Percentiles rank a stretch among this genome's conserved stretches.
These are phyloP conservation scores for Cyrtonyx montezumae DNA, from an alignment of 2,113 vertebrate species.

Conservation along the genomic window DNA sequence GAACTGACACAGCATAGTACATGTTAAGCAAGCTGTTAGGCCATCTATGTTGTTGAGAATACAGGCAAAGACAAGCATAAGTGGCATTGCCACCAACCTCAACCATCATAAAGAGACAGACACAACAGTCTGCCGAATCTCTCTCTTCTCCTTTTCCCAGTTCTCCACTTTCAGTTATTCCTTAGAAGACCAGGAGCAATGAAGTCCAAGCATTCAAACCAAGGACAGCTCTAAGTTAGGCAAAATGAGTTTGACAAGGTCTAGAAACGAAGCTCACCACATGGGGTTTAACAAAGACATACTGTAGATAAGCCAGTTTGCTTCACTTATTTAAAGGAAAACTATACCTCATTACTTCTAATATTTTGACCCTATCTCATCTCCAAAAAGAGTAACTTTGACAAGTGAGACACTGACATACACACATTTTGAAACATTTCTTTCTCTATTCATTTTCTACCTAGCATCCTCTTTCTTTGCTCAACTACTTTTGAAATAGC, in stretches of 20 bases:
- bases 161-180: not conserved
- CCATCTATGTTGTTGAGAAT: not conserved
- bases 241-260: not conserved
- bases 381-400: not conserved
- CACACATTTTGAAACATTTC: not conserved
- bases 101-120: not conserved
- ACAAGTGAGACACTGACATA: not conserved
- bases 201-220: not conserved
- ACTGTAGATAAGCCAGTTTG: not conserved
- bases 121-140: not conserved
- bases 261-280: not conserved
- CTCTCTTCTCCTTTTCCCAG: not conserved
- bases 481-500: not conserved
- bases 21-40: not conserved
- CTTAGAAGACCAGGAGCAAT: not conserved
- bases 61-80: not conserved
- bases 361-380: not conserved
- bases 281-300: not conserved
- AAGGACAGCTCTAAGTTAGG: not conserved
- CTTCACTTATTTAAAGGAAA: not conserved
- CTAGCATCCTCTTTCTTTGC: not conserved
- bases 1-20: accelerated
- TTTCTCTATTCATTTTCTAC: not conserved
- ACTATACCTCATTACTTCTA: not conserved
- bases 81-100: not conserved